Evolutionary conservation across 2,113 vertebrate genomes (phyloP).

Genomic region (Cepphus grylle): DNA sequence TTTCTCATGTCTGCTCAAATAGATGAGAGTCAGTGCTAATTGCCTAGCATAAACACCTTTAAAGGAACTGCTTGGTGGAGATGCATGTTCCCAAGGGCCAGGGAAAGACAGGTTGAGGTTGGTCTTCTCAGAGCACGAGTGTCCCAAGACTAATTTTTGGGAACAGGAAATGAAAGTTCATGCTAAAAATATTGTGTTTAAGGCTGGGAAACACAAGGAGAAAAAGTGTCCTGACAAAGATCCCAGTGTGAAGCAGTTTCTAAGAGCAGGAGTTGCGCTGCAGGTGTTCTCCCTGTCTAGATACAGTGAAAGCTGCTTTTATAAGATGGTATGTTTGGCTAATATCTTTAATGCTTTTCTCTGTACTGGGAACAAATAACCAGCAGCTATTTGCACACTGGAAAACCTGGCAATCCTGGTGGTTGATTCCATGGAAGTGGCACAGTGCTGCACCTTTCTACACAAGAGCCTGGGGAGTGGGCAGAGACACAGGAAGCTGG

Average conservation of each 20-base stretch:
- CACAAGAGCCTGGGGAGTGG: fast-evolving
- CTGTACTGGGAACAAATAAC: not conserved
- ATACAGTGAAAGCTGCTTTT: not conserved
- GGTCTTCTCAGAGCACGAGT: not conserved
- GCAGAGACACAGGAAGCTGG: no score
- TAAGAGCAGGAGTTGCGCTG: not conserved
- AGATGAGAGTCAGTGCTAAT: not conserved
- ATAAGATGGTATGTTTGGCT: not conserved
- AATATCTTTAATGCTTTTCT: not conserved
- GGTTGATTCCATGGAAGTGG: not conserved
- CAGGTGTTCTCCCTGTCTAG: not conserved
- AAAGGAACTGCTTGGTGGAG: not conserved
- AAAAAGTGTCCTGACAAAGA: not conserved
- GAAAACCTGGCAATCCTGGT: not conserved
- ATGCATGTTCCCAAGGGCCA: not conserved
- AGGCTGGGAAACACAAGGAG: not conserved
- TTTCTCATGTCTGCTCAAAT: not conserved
- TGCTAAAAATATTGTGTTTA: not conserved
- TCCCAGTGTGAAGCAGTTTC: not conserved
- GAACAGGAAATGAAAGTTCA: not conserved
- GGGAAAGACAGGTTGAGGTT: not conserved
- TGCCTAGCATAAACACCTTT: not conserved
- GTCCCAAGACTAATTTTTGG: not conserved
- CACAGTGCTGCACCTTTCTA: not conserved
- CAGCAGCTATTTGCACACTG: not conserved